Conservation (phyloP, 2,888 invertebrate genomes). For the Troides oblongomaculatus region DNA sequence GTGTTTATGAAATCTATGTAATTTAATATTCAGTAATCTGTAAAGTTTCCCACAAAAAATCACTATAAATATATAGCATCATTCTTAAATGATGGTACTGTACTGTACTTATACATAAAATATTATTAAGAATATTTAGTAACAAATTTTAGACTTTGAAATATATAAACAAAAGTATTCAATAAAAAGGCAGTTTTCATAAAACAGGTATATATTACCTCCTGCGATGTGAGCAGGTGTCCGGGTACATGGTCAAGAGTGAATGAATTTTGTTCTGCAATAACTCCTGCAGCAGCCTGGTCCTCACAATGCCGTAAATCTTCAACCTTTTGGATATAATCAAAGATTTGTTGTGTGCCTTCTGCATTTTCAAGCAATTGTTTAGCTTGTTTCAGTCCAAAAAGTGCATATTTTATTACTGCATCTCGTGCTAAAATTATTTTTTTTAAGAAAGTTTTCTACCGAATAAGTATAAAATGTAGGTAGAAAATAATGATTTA, state of each 20-base stretch:
- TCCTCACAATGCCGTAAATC: slow-evolving; percentile 76
- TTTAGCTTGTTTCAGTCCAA: slow-evolving; percentile 74
- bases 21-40: not conserved
- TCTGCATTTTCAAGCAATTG: slow-evolving; percentile 59
- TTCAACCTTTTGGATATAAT: slow-evolving; percentile 71
- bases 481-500: not conserved
- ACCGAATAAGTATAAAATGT: not conserved
- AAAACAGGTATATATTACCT: slow-evolving; percentile 58
- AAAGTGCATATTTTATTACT: slow-evolving; percentile 75
- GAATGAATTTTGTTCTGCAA: slow-evolving; percentile 76
- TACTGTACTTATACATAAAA: too few species aligned
- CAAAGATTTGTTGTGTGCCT: slow-evolving; percentile 61
- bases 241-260: slow-evolving; percentile 85
- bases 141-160: too few species aligned
- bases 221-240: slow-evolving; percentile 81
- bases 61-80: too few species aligned
- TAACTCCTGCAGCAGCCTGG: slow-evolving; percentile 68
- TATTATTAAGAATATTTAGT: too few species aligned
- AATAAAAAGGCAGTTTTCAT: too few species aligned
- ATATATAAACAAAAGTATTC: too few species aligned
- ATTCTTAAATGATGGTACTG: too few species aligned
- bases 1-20: not conserved
- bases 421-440: slow-evolving; percentile 58
- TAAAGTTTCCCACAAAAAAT: too few species aligned
- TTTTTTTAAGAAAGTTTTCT: not conserved